Evolutionary conservation across 2,797 vertebrate genomes (phyloP), one percentile per base, ranked within the genome.

Genomic region (Urosaurus nigricauda): DNA sequence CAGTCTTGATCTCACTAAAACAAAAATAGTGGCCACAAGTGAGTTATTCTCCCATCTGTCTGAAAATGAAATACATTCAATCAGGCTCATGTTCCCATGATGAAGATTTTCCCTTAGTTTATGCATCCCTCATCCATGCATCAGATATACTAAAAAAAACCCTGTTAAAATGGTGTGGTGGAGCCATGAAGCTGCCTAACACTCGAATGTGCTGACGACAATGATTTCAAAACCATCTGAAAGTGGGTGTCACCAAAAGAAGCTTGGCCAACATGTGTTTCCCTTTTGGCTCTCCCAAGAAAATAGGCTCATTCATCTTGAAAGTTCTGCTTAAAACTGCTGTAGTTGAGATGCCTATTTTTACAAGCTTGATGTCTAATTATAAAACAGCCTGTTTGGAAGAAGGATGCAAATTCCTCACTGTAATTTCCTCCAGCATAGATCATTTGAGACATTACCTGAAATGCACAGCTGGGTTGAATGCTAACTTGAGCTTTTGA

Each of bases 191-290:
- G 65, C 88, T 84, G 93, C 85, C 80, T 85, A 5, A 80, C 92
- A 93, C 93, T 86, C 91, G 65, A 90, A 89, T 56, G 91, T 3
- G 0, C 80, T 85, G 87, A 82, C 43, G 80, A 84, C 77, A 75
- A 47, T 0, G 24, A 92, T 90, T 95, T 89, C 93, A 93, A 94
- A 94, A 94, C 82, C 90, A 40, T 14, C 16, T 91, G 93, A 87
- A 74, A 58, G 84, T 83, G 71, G 92, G 35, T 87, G 86, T 87
- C 2, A 73, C 73, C 77, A 88, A 89, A 26, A 4, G 88, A 93
- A 89, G 79, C 79, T 17, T 73, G 88, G 87, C 95, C 94, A 96
- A 92, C 95, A 92, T 80, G 63, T 60, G 91, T 89, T 86, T 88
- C 65, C 90, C 83, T 92, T 89, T 82, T 84, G 40, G 13, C 74